Evolutionary conservation across 2,113 vertebrate species (phyloP).

Genomic region (Neogobius melanostomus): DNA sequence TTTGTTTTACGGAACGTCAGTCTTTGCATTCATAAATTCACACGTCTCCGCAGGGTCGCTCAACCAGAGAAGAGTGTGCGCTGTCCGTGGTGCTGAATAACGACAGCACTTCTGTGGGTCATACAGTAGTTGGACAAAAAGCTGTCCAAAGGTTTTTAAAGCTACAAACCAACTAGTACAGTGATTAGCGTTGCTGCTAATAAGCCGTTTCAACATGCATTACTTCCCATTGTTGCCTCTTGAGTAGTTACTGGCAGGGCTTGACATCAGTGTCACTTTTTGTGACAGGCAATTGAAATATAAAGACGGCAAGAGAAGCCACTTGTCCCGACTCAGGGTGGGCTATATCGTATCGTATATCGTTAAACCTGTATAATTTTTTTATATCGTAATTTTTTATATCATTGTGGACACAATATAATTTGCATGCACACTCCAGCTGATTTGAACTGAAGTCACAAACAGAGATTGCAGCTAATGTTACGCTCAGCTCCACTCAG

Average conservation of each 20-base stretch:
- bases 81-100: constrained; percentile 4
- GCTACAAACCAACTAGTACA: background rate
- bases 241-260: background rate
- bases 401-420: too few species aligned
- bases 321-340: too few species aligned
- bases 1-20: background rate
- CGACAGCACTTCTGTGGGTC: background rate
- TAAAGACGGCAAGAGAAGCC: too few species aligned
- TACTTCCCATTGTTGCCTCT: background rate
- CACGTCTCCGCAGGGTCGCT: background rate
- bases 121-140: background rate
- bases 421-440: too few species aligned
- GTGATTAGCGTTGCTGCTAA: background rate
- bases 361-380: too few species aligned
- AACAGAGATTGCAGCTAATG: too few species aligned
- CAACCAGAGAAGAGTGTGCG: background rate
- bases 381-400: too few species aligned
- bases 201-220: background rate
- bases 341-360: too few species aligned
- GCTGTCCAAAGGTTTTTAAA: too few species aligned
- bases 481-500: too few species aligned
- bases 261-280: background rate
- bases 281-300: too few species aligned
- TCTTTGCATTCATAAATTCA: background rate
- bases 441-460: too few species aligned